Conservation (phyloP, 2,113 vertebrate genomes). For the Cranoglanis bouderius region DNA sequence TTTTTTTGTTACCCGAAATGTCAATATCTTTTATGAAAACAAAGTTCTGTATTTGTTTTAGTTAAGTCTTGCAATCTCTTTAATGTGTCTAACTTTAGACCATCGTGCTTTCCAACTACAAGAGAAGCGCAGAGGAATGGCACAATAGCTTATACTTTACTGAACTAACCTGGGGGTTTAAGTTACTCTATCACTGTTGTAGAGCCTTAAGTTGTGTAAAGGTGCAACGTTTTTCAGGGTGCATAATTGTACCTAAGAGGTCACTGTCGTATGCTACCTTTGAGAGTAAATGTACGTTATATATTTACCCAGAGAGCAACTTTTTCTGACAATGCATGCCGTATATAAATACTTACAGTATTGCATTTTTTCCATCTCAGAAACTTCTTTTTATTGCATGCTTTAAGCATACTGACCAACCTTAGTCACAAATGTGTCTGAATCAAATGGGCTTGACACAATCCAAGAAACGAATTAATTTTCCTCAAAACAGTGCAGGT, state of each 20-base stretch:
- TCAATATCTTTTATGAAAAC: conserved; percentile 14
- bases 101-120: neutral
- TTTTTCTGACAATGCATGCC: neutral
- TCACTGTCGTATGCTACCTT: neutral
- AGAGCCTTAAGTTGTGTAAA: neutral
- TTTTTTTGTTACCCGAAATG: conserved; percentile 11
- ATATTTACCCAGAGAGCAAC: neutral
- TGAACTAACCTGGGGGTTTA: neutral
- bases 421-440: neutral
- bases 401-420: neutral
- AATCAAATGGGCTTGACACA: neutral
- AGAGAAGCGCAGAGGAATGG: neutral
- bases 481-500: neutral
- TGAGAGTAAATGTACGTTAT: neutral
- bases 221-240: no score
- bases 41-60: neutral
- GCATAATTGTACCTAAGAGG: neutral
- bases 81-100: neutral
- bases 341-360: neutral
- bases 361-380: neutral
- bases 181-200: neutral
- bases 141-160: no score
- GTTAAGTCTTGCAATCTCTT: neutral
- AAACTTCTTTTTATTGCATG: neutral
- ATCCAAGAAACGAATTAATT: neutral